Evolutionary conservation across 2,113 vertebrate genomes (phyloP).

Genomic region (Agapornis roseicollis): DNA sequence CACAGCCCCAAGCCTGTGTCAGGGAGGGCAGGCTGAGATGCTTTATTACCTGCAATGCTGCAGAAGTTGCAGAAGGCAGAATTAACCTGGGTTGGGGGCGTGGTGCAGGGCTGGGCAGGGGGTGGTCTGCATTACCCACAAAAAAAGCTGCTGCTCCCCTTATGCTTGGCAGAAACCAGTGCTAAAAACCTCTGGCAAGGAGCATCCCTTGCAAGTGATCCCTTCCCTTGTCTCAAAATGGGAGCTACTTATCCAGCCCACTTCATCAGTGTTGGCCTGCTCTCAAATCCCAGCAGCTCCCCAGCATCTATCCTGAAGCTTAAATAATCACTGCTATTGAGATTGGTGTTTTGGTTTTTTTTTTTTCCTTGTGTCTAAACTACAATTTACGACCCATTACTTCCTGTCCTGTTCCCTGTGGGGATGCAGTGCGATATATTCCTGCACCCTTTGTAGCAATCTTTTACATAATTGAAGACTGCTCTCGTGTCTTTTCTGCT

Average conservation of each 20-base stretch:
- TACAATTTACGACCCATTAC: constrained; percentile 20
- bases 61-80: background rate
- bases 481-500: background rate
- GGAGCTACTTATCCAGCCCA: background rate
- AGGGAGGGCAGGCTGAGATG: background rate
- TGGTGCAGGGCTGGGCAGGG: background rate
- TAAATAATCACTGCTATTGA: background rate
- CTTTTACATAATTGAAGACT: background rate
- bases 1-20: background rate
- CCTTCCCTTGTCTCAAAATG: background rate
- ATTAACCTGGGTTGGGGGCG: background rate
- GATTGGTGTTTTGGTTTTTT: too few species aligned
- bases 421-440: constrained; percentile 9
- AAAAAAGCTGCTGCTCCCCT: background rate
- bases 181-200: background rate
- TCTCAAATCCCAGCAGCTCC: background rate
- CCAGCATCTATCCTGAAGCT: background rate
- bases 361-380: background rate
- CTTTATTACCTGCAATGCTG: background rate
- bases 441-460: background rate
- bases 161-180: background rate
- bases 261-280: background rate
- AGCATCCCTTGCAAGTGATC: background rate
- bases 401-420: background rate
- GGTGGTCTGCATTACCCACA: background rate